Conservation (phyloP, 2,113 vertebrate species). For the Physeter macrocephalus region DNA sequence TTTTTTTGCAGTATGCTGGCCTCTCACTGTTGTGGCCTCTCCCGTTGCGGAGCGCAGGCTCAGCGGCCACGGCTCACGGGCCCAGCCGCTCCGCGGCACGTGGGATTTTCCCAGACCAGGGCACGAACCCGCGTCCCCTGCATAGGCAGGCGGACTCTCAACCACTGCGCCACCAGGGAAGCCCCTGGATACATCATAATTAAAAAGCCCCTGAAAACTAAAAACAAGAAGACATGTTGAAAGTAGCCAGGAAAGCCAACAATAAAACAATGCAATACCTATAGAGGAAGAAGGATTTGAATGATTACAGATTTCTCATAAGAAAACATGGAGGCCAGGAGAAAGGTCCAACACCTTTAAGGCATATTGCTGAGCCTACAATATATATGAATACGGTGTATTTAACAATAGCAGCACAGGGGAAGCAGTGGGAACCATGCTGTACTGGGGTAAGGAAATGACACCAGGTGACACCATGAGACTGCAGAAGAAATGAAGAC, state of each 20-base stretch:
- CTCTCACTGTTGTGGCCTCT: no score
- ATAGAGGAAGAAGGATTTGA: background rate
- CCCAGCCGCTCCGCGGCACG: no score
- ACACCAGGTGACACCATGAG: background rate
- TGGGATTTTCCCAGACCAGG: no score
- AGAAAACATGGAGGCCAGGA: no score
- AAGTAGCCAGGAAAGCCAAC: background rate
- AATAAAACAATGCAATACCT: background rate
- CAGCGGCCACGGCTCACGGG: no score
- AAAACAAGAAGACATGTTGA: background rate
- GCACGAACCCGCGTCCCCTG: no score
- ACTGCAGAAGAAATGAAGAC: background rate
- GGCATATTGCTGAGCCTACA: background rate
- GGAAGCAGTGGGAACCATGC: background rate
- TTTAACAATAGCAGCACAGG: background rate
- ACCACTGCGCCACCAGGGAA: no score
- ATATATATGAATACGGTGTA: background rate
- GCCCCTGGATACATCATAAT: no score
- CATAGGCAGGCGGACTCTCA: no score
- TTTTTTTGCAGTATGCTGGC: no score
- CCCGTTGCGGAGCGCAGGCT: no score
- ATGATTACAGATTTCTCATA: background rate
- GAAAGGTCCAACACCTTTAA: no score
- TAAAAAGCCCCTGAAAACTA: background rate
- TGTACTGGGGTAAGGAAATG: background rate